These are phyloP conservation scores for Trachymyrmex cornetzi DNA, from an alignment of 1,140 invertebrate genomes.

Conservation along the genomic window DNA sequence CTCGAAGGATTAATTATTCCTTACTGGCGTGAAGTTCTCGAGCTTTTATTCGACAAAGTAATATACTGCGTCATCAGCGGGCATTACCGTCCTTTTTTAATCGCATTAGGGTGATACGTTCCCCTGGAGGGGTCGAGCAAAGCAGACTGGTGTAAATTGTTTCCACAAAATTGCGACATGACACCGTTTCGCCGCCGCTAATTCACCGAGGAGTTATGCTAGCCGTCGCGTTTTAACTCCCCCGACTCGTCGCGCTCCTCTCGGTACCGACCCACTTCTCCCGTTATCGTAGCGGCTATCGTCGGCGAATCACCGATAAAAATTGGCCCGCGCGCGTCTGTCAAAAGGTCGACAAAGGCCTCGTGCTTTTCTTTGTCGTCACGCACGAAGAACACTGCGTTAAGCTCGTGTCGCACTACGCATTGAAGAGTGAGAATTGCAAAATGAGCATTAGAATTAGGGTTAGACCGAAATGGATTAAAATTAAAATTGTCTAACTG, in stretches of 20 bases:
- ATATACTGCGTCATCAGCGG: neutral
- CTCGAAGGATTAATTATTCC: neutral
- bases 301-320: constrained; percentile 37
- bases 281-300: constrained; percentile 47
- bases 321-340: constrained; percentile 28
- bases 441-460: too few species aligned
- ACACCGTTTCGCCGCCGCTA: constrained; percentile 58
- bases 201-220: constrained; percentile 50
- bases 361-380: neutral
- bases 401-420: too few species aligned
- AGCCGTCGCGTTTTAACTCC: constrained; percentile 39
- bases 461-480: too few species aligned
- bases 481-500: neutral
- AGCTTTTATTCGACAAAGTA: neutral
- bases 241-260: neutral
- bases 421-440: too few species aligned
- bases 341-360: constrained; percentile 28
- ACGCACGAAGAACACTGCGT: neutral
- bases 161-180: constrained; percentile 64
- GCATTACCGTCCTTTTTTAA: constrained; percentile 41
- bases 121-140: neutral
- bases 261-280: constrained; percentile 52
- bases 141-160: constrained; percentile 47
- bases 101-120: constrained; percentile 42
- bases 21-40: neutral